Base-by-base conservation (phyloP, 2,888 invertebrate genomes). In the Pandemis heparana region DNA sequence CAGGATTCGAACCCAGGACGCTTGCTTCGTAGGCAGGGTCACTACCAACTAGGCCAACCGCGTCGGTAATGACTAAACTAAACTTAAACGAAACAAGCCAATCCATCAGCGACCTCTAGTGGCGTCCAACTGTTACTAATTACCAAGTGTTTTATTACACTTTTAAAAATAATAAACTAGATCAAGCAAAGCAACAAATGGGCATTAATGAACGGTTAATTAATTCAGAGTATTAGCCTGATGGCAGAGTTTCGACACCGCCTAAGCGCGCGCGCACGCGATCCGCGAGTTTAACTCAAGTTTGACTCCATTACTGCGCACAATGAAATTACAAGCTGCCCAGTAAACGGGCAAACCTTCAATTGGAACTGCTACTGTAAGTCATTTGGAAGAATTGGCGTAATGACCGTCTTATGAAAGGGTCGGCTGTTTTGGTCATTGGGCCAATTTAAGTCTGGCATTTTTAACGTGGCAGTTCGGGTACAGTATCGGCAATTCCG, bases 271-370 rank as follows among this genome's bases (percentile, higher is more conserved):
- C 39, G 74, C 79, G 77, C 87, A 88, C 87, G 87, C 87, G 78
- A 88, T 83, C 72, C 71, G 63, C 78, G 77, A 83, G 80, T 86
- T 85, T 86, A 75, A 76, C 75, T 75, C 78, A 77, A 83, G 80
- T 86, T 85, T 86, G 75, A 76, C 75, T 76, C 66, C 53, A 56
- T 56, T 56, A 67, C 66, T 41, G 43, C 51, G 56, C 66, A 67
- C 53, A 53, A 32, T 43, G 39, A 62, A 67, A 66, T 66, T 65
- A 59, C 71, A 32, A 70, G 59, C 43, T 1, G 59, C 43, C 10
- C 56, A n/a, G 56, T 53, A 53, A 53, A 53, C 56, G 56, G 12
- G 12, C 16, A 39, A 56, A 70, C 12, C 61, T 66, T 61, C 56
- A 60, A 61, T 71, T 53, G 56, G 62, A 56, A 56, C 62, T 12